Evolutionary conservation across 2,888 invertebrate species (phyloP).

Genomic region (Stictocephala bisonia): DNA sequence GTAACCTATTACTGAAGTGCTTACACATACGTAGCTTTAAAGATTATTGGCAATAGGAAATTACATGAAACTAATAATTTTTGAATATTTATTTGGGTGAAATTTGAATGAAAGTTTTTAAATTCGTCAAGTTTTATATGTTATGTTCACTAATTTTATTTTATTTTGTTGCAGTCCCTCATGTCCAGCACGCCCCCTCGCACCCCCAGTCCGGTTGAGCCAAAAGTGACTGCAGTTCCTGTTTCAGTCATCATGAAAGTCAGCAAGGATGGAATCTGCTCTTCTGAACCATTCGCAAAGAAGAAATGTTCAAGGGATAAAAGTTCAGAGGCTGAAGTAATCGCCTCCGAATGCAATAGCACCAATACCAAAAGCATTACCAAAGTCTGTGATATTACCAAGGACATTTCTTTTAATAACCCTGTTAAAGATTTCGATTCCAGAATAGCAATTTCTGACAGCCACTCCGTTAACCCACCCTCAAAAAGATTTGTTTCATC

Average conservation of each 20-base stretch:
- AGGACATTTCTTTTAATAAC: background rate
- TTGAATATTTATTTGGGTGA: background rate
- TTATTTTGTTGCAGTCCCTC: slow-evolving; percentile 61
- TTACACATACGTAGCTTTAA: too few relatives aligned
- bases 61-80: background rate
- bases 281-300: slow-evolving; percentile 58
- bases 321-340: background rate
- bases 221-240: slow-evolving; percentile 62
- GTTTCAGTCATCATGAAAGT: slow-evolving; percentile 89
- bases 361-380: background rate
- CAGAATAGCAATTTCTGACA: background rate
- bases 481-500: slow-evolving; percentile 51
- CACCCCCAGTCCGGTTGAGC: slow-evolving; percentile 66
- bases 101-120: background rate
- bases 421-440: background rate
- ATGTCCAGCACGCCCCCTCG: slow-evolving; percentile 69
- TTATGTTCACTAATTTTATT: background rate
- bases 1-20: too few relatives aligned
- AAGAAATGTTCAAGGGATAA: background rate
- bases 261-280: slow-evolving; percentile 82
- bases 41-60: too few relatives aligned
- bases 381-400: slow-evolving; percentile 32
- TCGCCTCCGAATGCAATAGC: slow-evolving; percentile 6
- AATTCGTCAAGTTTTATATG: slow-evolving; percentile 7
- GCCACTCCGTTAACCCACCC: background rate